Evolutionary conservation across 2,888 invertebrate genomes (phyloP).

Genomic region (Camptogramma bilineatum): DNA sequence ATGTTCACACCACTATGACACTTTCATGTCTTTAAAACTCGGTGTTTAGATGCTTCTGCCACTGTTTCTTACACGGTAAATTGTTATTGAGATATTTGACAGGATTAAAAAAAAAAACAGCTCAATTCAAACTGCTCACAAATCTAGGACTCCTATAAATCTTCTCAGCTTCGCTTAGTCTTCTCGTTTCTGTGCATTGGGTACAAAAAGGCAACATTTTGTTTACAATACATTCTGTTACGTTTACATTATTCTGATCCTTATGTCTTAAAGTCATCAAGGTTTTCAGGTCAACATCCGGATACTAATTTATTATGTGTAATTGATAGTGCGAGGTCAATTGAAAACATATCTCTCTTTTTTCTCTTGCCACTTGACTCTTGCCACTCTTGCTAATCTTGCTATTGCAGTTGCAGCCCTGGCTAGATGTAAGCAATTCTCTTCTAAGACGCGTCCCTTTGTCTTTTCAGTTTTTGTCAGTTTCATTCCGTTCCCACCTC

Average conservation of each 20-base stretch:
- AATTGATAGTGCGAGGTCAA: not conserved
- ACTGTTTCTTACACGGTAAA: not conserved
- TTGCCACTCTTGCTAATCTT: too few relatives aligned
- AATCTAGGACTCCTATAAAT: not conserved
- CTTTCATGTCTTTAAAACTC: constrained; percentile 8
- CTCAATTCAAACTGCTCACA: too few relatives aligned
- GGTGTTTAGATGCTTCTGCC: not conserved
- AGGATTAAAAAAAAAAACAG: too few relatives aligned
- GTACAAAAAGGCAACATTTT: not conserved
- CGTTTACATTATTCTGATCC: not conserved
- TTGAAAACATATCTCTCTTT: not conserved
- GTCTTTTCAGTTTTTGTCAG: not conserved
- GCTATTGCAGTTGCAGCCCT: too few relatives aligned
- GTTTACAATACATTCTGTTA: too few relatives aligned
- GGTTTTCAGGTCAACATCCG: not conserved
- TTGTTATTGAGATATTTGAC: not conserved
- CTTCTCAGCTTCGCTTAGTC: not conserved
- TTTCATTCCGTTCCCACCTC: too few relatives aligned
- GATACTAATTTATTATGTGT: not conserved
- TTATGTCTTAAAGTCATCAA: not conserved
- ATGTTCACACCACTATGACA: constrained; percentile 25
- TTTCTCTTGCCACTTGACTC: too few relatives aligned
- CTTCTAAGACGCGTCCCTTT: not conserved
- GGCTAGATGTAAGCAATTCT: not conserved
- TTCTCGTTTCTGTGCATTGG: not conserved